phyloP scores from a whole-genome alignment of 1,140 invertebrate species.

The Macrotrachela quadricornifera region DNA sequence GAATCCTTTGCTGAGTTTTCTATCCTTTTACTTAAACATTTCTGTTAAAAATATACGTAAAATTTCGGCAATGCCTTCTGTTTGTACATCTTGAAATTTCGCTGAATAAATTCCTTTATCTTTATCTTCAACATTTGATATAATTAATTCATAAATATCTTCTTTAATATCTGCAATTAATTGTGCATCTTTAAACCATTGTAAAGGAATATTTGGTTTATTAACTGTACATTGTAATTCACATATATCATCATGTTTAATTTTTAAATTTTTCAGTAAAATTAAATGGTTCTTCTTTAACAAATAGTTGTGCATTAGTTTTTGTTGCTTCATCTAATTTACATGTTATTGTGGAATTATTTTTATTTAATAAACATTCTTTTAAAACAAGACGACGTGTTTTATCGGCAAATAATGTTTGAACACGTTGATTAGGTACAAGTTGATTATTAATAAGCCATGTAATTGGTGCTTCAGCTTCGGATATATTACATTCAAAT shows the following conservation, averaged over 20 bases:
- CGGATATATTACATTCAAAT: conserved; percentile 2
- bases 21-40: too few species aligned
- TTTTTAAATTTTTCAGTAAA: conserved; percentile 2
- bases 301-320: conserved; percentile 1
- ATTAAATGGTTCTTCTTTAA: conserved; percentile 2
- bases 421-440: not conserved
- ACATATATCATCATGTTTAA: not conserved
- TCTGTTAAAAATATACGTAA: too few species aligned
- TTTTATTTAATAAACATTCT: conserved; percentile 5
- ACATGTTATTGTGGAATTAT: conserved; percentile 1
- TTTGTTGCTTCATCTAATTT: conserved; percentile 1
- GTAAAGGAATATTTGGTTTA: conserved; percentile 81
- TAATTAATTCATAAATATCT: too few species aligned
- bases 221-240: conserved; percentile 35
- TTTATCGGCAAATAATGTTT: not conserved
- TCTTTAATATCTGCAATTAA: too few species aligned
- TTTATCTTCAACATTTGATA: too few species aligned
- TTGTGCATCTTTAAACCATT: conserved; percentile 91
- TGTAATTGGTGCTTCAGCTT: conserved; percentile 1
- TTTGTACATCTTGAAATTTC: too few species aligned
- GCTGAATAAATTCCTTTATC: too few species aligned
- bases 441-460: conserved; percentile 4
- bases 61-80: too few species aligned
- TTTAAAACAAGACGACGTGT: conserved; percentile 1
- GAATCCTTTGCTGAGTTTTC: too few species aligned